phyloP scores from a whole-genome alignment of 2,113 vertebrate genomes.

The Hypomesus transpacificus region DNA sequence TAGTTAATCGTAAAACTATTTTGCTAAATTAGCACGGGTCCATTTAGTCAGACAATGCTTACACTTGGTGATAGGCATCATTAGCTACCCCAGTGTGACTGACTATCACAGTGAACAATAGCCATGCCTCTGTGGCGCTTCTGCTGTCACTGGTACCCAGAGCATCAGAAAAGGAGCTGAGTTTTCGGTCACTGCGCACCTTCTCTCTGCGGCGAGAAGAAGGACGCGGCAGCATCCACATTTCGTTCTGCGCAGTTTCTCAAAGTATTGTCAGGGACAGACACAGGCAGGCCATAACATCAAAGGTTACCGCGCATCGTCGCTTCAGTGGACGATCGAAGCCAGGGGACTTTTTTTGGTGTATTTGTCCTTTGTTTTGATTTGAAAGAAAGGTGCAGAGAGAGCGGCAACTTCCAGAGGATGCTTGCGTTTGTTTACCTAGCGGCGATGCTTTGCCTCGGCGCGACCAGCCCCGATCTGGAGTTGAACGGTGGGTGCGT shows the following conservation, averaged over 20 bases:
- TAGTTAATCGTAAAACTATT: too few relatives aligned
- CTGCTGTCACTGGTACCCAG: too few relatives aligned
- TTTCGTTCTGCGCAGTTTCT: conserved; percentile 7
- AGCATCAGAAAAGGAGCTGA: conserved; percentile 4
- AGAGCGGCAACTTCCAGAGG: conserved; percentile 5
- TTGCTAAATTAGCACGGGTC: too few relatives aligned
- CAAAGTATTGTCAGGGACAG: conserved; percentile 5
- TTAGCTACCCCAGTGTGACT: too few relatives aligned
- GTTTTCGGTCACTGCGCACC: neutral
- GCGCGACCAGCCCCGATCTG: neutral
- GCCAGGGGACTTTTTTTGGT: too few relatives aligned
- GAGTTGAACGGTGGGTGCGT: conserved; percentile 15
- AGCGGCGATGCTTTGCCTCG: neutral
- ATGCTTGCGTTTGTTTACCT: neutral
- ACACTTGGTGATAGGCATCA: too few relatives aligned
- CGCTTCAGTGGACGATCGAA: too few relatives aligned
- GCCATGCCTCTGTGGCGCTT: too few relatives aligned
- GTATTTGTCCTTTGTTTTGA: neutral
- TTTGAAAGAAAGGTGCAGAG: neutral
- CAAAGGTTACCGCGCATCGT: too few relatives aligned
- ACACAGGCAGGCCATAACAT: neutral
- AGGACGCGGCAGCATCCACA: conserved; percentile 1
- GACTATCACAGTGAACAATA: too few relatives aligned
- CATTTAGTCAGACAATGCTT: too few relatives aligned
- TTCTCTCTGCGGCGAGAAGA: neutral